Conservation (phyloP, 2,888 invertebrate species). For the Heliconius ismenius region DNA sequence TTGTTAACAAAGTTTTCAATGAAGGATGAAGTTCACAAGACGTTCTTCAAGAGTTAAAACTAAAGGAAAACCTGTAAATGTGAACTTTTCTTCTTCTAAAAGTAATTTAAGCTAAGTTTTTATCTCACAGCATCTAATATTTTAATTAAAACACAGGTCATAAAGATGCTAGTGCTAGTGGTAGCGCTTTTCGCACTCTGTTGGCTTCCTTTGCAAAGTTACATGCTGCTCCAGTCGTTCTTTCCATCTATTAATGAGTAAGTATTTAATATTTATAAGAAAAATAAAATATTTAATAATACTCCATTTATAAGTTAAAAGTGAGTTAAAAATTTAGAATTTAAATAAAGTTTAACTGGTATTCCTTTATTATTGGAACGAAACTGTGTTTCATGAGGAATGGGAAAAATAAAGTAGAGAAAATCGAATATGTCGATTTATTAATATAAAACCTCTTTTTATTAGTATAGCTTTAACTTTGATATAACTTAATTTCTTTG, state of each 20-base stretch:
- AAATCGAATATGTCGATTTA: not conserved
- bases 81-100: not conserved
- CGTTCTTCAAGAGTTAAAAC: not conserved
- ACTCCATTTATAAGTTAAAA: not conserved
- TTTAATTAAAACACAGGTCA: constrained; percentile 82
- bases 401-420: not conserved
- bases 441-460: not conserved
- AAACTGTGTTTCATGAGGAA: not conserved
- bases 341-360: not conserved
- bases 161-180: constrained; percentile 93
- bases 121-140: not conserved
- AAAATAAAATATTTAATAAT: not conserved
- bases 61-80: not conserved
- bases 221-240: constrained; percentile 87
- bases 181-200: constrained; percentile 91
- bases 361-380: not conserved
- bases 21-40: not conserved
- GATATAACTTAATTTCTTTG: not conserved
- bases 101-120: not conserved
- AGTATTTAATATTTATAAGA: constrained; percentile 55
- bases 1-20: not conserved
- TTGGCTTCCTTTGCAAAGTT: constrained; percentile 91
- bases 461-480: not conserved
- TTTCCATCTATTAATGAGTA: constrained; percentile 87
- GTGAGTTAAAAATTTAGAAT: not conserved